A percentile compares a stretch with the other conserved stretches of the same genome.
Evolutionary conservation across 2,113 vertebrate genomes (phyloP).

Genomic region (Alosa alosa): DNA sequence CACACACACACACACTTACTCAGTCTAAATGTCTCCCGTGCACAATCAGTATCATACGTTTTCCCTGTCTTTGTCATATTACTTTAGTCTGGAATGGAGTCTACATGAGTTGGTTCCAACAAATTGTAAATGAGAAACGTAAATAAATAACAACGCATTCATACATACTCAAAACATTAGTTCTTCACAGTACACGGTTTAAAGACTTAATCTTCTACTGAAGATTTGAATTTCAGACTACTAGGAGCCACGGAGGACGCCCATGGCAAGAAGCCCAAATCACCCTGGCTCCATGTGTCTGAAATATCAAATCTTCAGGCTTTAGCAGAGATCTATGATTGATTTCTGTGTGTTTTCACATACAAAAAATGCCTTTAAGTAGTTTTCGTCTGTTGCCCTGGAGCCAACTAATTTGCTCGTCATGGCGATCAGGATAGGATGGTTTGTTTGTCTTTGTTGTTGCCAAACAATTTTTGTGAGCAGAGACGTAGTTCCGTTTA

Average conservation of each 20-base stretch:
- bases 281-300: conserved; percentile 69
- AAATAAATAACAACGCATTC: conserved; percentile 61
- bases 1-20: conserved; percentile 14
- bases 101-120: conserved; percentile 7
- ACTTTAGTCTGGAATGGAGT: conserved; percentile 20
- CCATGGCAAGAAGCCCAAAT: conserved; percentile 65
- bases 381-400: conserved; percentile 52
- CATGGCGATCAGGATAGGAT: neutral
- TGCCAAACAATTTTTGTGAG: neutral
- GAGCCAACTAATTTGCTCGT: conserved; percentile 23
- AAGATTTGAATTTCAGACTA: conserved; percentile 75
- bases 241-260: conserved; percentile 69
- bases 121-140: conserved; percentile 25
- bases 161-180: conserved; percentile 44
- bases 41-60: neutral
- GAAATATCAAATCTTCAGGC: conserved; percentile 66
- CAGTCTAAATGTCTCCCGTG: conserved; percentile 40
- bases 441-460: neutral
- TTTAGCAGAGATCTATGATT: conserved; percentile 62
- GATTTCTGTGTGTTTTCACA: conserved; percentile 64
- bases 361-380: conserved; percentile 60
- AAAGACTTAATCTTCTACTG: conserved; percentile 67
- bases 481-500: neutral
- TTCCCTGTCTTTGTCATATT: conserved; percentile 21
- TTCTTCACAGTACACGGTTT: too few relatives aligned